phyloP scores from a whole-genome alignment of 2,113 vertebrate genomes.

The Nothobranchius furzeri region DNA sequence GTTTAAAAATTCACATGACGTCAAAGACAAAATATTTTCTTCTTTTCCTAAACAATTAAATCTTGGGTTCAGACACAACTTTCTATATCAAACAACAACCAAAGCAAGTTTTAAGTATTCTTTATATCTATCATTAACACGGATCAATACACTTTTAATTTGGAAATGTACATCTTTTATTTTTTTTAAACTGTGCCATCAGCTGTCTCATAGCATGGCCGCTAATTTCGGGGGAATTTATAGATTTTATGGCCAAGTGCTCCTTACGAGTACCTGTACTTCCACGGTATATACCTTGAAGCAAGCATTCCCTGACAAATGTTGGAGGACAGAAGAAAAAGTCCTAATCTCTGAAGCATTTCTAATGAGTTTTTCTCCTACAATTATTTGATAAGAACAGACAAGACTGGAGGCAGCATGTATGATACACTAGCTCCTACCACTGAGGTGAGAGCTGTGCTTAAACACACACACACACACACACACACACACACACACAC shows the following conservation, averaged over 20 bases:
- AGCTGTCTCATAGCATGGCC: slow-evolving; percentile 56
- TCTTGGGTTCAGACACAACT: neutral
- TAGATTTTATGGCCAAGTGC: slow-evolving; percentile 57
- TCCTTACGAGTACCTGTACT: slow-evolving; percentile 73
- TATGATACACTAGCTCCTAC: slow-evolving; percentile 76
- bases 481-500: no score
- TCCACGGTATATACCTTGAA: slow-evolving; percentile 69
- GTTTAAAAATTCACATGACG: no score
- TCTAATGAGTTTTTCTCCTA: slow-evolving; percentile 85
- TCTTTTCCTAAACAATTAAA: neutral
- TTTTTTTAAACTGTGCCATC: slow-evolving; percentile 21
- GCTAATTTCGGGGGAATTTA: slow-evolving; percentile 49
- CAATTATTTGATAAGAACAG: slow-evolving; percentile 87
- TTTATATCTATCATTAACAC: neutral
- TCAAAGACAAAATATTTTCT: no score
- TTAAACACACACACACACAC: slow-evolving; percentile 31
- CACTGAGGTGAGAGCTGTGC: slow-evolving; percentile 67
- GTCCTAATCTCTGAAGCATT: slow-evolving; percentile 83
- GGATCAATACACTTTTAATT: slow-evolving; percentile 11
- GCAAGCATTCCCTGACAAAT: slow-evolving; percentile 76
- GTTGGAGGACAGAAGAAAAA: slow-evolving; percentile 75
- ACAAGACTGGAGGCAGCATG: slow-evolving; percentile 77
- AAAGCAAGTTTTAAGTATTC: neutral
- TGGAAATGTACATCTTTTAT: slow-evolving; percentile 2
- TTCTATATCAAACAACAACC: neutral